Base-by-base conservation (phyloP, 2,797 vertebrate species). In the Coracias cyanogaster region DNA sequence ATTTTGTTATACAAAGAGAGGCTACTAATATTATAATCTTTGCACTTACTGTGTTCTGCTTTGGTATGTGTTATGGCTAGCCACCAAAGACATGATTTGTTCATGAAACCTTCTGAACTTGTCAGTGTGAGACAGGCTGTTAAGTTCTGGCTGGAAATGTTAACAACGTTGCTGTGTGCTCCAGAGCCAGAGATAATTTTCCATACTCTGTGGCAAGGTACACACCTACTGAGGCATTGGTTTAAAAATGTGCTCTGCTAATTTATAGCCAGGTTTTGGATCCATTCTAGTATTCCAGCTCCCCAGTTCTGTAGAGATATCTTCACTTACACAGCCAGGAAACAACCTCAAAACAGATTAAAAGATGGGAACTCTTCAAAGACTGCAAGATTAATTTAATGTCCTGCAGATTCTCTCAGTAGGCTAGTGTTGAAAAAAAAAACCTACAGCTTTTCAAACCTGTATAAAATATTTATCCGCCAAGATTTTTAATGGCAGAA, bases 401-500 rank as follows among this genome's bases (percentile, higher is more conserved):
- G 82, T 96, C 95, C 90, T 88, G 89, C 55, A 83, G 89, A 67
- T 89, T 93, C 67, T 82, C 92, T 90, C 88, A 61, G 91, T 86
- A 73, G 93, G 80, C 37, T 94, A 72, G 45, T 25, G 43, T 52
- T 81, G n/a, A 29, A 78, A 85, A 87, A 82, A 66, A 57, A 90
- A 64, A 46, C 52, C 61, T 39, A 26, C 51, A 81, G 37, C 91
- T 95, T 93, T 82, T 91, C 79, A 80, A 78, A 64, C 57, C 86
- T 91, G 79, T 92, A 54, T 95, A 74, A 96, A 96, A 96, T 93
- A 96, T 96, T 95, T 94, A 95, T 93, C 73, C 15, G 4, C 61
- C 71, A 66, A 94, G 96, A 83, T 93, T 94, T 94, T 96, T 95
- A 93, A 94, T 90, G 93, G 88, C 67, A 72, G 78, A 88, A 77